Evolutionary conservation across 2,888 invertebrate genomes (phyloP).

Genomic region (Trimorus sp.): DNA sequence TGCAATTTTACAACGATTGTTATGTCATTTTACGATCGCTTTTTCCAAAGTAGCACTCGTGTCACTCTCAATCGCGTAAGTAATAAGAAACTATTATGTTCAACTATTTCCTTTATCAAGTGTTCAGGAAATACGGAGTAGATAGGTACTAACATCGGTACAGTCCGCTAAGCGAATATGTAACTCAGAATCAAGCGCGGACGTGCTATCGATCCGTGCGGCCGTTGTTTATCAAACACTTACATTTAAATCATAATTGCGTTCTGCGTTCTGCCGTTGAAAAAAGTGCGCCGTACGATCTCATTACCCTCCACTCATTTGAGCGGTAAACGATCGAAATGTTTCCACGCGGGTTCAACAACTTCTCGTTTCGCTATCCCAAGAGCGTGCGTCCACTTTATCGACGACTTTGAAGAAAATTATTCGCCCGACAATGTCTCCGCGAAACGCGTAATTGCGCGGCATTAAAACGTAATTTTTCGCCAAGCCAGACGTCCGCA

Average conservation of each 20-base stretch:
- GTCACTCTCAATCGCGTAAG: slow-evolving; percentile 58
- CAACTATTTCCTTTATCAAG: slow-evolving; percentile 61
- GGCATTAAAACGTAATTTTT: neutral
- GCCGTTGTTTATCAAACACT: too few species aligned
- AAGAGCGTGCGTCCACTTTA: slow-evolving; percentile 3
- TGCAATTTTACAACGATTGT: slow-evolving; percentile 14
- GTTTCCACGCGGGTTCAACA: slow-evolving; percentile 11
- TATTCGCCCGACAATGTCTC: neutral
- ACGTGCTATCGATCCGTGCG: too few species aligned
- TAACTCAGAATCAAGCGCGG: too few species aligned
- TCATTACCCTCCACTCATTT: slow-evolving; percentile 2
- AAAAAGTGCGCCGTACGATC: slow-evolving; percentile 24
- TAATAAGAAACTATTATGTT: slow-evolving; percentile 64
- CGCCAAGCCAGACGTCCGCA: too few species aligned
- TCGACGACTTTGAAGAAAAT: neutral
- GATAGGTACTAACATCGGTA: slow-evolving; percentile 36
- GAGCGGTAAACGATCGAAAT: slow-evolving; percentile 3
- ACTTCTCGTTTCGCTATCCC: slow-evolving; percentile 10
- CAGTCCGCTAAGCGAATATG: too few species aligned
- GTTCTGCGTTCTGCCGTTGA: slow-evolving; percentile 3
- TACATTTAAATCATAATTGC: too few species aligned
- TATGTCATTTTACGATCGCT: too few species aligned
- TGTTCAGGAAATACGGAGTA: slow-evolving; percentile 58
- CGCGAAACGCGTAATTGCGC: slow-evolving; percentile 15
- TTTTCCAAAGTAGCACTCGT: slow-evolving; percentile 11